A percentile compares a stretch with the other conserved stretches of the same genome.
Evolutionary conservation across 2,797 vertebrate genomes (phyloP).

Genomic region (Pseudochirops cupreus): DNA sequence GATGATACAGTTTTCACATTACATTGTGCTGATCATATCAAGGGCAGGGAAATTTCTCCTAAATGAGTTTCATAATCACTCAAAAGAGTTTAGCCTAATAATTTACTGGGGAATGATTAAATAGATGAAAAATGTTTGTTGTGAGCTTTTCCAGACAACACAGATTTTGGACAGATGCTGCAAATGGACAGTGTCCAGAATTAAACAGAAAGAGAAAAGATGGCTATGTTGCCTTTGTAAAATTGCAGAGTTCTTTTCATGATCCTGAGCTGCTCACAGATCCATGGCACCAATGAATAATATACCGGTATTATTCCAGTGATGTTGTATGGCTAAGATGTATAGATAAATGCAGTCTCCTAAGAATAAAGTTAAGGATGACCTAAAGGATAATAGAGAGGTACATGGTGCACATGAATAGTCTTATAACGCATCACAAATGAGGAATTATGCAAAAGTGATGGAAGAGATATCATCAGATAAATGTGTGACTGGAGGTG

Average conservation of each 20-base stretch:
- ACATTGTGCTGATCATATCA: neutral
- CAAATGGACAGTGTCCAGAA: neutral
- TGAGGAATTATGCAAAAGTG: neutral
- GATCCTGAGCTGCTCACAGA: neutral
- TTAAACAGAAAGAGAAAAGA: neutral
- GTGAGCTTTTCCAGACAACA: neutral
- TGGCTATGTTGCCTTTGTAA: neutral
- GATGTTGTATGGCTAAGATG: neutral
- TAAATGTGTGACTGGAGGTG: neutral
- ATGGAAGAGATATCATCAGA: neutral
- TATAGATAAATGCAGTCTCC: neutral
- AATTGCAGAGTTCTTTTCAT: neutral
- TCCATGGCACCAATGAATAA: neutral
- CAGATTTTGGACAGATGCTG: neutral
- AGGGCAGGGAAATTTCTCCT: neutral
- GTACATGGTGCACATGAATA: neutral
- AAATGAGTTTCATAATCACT: neutral
- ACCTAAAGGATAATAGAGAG: neutral
- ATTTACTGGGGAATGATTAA: neutral
- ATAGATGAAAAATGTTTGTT: neutral
- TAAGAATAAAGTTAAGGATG: neutral
- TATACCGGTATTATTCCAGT: neutral
- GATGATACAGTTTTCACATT: neutral
- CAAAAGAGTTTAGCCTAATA: neutral
- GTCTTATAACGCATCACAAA: neutral